Percentiles rank a stretch among this genome's conserved stretches.
These are phyloP conservation scores for Ephestia elutella DNA, from an alignment of 1,140 invertebrate genomes.

Conservation along the genomic window DNA sequence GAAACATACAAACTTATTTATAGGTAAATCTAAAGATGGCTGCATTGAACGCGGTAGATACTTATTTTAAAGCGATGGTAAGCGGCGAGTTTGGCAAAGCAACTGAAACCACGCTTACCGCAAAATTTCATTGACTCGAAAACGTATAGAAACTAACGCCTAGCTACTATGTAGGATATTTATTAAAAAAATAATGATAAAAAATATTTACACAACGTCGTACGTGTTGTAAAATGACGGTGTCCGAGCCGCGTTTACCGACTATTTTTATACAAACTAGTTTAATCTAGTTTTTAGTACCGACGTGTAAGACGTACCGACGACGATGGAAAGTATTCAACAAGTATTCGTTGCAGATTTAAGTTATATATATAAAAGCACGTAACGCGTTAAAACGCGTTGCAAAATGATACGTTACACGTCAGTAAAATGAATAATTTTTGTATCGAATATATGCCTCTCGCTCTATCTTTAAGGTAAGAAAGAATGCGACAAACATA, in stretches of 20 bases:
- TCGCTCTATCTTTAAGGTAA: not conserved
- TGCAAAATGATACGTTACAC: conserved; percentile 1
- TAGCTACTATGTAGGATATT: conserved; percentile 8
- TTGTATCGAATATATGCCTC: not conserved
- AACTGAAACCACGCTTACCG: not conserved
- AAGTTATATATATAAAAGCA: not conserved
- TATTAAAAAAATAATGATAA: conserved; percentile 9
- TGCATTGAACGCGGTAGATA: not conserved
- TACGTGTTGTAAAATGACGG: not conserved
- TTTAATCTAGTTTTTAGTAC: not conserved
- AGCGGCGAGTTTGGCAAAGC: not conserved
- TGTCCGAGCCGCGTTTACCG: not conserved
- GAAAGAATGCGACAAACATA: not conserved
- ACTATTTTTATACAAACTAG: not conserved
- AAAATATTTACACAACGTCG: conserved; percentile 8
- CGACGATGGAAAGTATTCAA: not conserved
- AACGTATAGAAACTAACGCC: not conserved
- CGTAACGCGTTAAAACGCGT: not conserved
- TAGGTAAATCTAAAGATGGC: conserved; percentile 1
- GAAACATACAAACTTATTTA: conserved; percentile 5
- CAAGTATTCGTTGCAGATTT: not conserved
- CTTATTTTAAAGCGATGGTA: conserved; percentile 3
- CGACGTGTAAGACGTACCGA: not conserved
- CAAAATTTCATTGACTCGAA: not conserved
- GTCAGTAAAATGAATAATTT: not conserved